Evolutionary conservation across 2,113 vertebrate genomes (phyloP).

Genomic region (Triplophysa siluroides): DNA sequence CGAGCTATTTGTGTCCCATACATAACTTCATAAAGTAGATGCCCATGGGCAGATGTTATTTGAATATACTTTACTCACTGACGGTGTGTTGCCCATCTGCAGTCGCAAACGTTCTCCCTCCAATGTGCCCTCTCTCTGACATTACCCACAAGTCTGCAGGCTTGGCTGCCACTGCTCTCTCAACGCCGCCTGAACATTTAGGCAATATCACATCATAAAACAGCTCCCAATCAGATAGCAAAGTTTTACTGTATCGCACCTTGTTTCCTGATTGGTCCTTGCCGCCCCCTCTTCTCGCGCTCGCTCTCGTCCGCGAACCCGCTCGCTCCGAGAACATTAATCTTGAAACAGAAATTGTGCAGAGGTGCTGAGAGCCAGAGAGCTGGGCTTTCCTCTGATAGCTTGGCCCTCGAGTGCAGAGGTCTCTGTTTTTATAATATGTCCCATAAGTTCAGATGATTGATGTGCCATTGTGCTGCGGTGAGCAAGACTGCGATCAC

Average conservation of each 20-base stretch:
- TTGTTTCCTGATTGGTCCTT: not conserved
- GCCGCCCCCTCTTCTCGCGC: not conserved
- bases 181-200: constrained; percentile 21
- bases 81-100: not conserved
- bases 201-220: constrained; percentile 13
- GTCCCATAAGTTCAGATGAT: constrained; percentile 35
- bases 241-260: not conserved
- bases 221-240: constrained; percentile 7
- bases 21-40: not conserved
- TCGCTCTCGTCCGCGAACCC: constrained; percentile 8
- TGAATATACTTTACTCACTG: not conserved
- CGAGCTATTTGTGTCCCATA: constrained; percentile 5
- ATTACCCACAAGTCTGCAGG: not conserved
- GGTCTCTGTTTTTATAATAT: constrained; percentile 43
- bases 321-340: constrained; percentile 38
- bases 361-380: constrained; percentile 21
- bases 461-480: constrained; percentile 33
- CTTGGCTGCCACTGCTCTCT: not conserved
- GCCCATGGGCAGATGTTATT: not conserved
- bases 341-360: constrained; percentile 29
- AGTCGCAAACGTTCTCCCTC: not conserved
- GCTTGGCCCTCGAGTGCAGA: constrained; percentile 20
- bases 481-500: constrained; percentile 13
- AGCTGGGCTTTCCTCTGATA: constrained; percentile 12
- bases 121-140: constrained; percentile 6